Evolutionary conservation across 2,888 invertebrate genomes (phyloP), one percentile per base, ranked within the genome.

Genomic region (Acrocera orbiculus): DNA sequence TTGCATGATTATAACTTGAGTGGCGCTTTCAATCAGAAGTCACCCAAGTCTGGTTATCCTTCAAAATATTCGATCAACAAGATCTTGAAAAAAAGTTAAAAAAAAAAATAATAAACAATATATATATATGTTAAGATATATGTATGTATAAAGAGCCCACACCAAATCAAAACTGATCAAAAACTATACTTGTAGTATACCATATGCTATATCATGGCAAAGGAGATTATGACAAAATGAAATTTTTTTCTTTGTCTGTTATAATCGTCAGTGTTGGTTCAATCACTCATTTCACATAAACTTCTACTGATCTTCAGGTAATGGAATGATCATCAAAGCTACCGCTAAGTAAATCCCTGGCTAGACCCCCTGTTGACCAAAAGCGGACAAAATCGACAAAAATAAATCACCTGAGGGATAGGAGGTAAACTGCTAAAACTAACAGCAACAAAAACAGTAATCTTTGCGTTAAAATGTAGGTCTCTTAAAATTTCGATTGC

Each of bases 291-390:
- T 29, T 27, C 34, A 17, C 14, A 15, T 16, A 29, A 29, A 29
- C 16, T 28, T 29, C n/a, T n/a, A n/a, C 27, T 30, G 35, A 32
- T 37, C 33, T 31, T 35, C 37, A 40, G 40, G 40, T 40, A 40
- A 40, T 40, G 34, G 37, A 40, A 34, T 37, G 35, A 37, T 37
- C 37, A 37, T 40, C 40, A 40, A 40, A 40, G 37, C 35, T 16
- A 35, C 40, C 40, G 40, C 40, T 40, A 37, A 40, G 37, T 37
- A 37, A 40, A 40, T 40, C 35, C 37, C 32, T 8, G 24, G 28
- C 34, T 30, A 30, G 40, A 40, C 40, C 40, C 34, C 40, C 40
- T 35, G 37, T 33, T 30, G 37, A 27, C 27, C 37, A 33, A 34
- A 27, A 34, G 30, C 5, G 26, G 26, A 30, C 24, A 34, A 30